A percentile compares a stretch with the other conserved stretches of the same genome.
Conservation (phyloP, 2,113 vertebrate genomes). For the Anhinga anhinga region DNA sequence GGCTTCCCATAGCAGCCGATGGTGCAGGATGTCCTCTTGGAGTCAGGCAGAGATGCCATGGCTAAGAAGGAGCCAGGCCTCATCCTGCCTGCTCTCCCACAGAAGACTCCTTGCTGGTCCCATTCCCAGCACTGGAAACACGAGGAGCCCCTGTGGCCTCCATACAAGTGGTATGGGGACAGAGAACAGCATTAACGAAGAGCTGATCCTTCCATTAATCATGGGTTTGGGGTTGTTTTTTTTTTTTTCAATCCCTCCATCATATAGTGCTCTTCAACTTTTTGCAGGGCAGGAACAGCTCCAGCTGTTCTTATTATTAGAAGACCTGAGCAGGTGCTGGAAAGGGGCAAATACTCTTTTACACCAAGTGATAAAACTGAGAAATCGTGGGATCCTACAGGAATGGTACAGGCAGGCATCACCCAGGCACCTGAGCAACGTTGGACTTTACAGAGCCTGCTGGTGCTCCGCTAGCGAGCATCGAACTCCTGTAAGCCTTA, state of each 20-base stretch:
- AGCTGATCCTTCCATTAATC: not conserved
- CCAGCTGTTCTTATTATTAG: not conserved
- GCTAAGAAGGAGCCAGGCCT: not conserved
- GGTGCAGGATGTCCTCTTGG: not conserved
- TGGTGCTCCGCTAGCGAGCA: fast-evolving
- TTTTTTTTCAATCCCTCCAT: not conserved
- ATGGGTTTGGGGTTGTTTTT: too few species aligned
- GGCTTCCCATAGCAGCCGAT: not conserved
- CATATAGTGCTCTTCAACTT: fast-evolving
- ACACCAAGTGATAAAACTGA: not conserved
- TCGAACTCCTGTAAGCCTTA: fast-evolving
- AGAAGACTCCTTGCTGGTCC: not conserved
- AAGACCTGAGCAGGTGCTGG: not conserved
- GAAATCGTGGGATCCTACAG: fast-evolving
- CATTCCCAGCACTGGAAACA: not conserved
- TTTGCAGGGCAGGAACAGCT: not conserved
- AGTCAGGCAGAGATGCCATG: not conserved
- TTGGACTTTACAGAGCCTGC: not conserved
- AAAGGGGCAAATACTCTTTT: not conserved
- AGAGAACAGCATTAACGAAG: fast-evolving
- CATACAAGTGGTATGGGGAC: fast-evolving
- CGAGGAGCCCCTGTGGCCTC: not conserved
- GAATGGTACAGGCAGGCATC: not conserved
- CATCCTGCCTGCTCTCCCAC: not conserved
- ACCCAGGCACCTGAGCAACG: not conserved